Percentiles rank a stretch among this genome's conserved stretches.
These are phyloP conservation scores for Acrobasis repandana DNA, from an alignment of 2,888 invertebrate genomes.

Conservation along the genomic window DNA sequence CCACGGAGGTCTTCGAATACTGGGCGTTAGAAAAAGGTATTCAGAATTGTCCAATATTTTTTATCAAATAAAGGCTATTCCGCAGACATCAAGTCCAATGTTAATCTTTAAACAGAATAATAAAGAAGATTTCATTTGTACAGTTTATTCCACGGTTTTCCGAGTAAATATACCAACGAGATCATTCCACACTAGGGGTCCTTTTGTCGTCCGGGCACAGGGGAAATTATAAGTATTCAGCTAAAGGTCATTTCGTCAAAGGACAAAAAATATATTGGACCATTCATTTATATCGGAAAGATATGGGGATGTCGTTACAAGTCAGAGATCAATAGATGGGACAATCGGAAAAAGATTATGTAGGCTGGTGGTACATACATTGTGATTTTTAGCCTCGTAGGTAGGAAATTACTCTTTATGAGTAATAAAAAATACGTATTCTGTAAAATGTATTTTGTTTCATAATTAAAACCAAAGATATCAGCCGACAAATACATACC, in stretches of 20 bases:
- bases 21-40: too few relatives aligned
- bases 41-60: background rate
- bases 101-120: background rate
- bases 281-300: background rate
- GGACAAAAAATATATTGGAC: slow-evolving; percentile 24
- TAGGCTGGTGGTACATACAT: background rate
- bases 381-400: too few relatives aligned
- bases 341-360: too few relatives aligned
- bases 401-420: too few relatives aligned
- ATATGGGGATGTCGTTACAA: background rate
- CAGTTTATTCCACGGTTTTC: background rate
- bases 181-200: background rate
- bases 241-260: slow-evolving; percentile 30
- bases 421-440: too few relatives aligned
- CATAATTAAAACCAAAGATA: too few relatives aligned
- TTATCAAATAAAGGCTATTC: background rate
- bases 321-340: background rate
- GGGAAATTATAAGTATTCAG: slow-evolving; percentile 38
- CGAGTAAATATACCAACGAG: background rate
- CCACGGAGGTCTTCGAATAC: too few relatives aligned
- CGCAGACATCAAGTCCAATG: background rate
- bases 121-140: background rate
- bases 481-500: too few relatives aligned
- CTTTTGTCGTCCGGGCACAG: slow-evolving; percentile 28
- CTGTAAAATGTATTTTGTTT: too few relatives aligned